Evolutionary conservation across 2,888 invertebrate genomes (phyloP), one percentile per base, ranked within the genome.

Genomic region (Lepidochrysops patricia): DNA sequence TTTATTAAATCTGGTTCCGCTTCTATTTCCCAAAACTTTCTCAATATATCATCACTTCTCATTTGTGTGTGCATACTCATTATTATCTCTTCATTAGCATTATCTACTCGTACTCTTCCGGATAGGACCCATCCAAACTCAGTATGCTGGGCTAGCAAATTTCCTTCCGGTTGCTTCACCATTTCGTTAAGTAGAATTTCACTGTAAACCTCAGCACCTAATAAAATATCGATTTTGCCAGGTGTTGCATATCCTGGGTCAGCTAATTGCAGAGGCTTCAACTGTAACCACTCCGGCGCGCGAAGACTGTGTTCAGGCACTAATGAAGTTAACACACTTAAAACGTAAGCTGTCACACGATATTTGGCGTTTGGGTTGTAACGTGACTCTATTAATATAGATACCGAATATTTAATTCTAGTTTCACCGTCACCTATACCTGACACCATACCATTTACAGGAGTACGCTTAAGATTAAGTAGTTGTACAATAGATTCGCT

Each of bases 201-300:
- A 12, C 62, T 29, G 48, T 66, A 65, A 1, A 62, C 60, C 2
- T 67, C 66, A 2, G 57, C 68, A 34, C 68, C 68, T 2, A 68
- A 48, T 5, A 70, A 4, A 1, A 70, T 57, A 27, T 68, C 63
- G 6, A 70, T 66, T n/a, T 54, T 61, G 19, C 60, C 57, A n/a
- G 70, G 67, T 58, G 61, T 34, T 49, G 9, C 13, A 32, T 57
- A 68, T 7, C 37, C 27, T 19, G 68, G 65, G 60, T 68, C 68
- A 1, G 67, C 70, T 43, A 69, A 35, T 6, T 57, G 29, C 9
- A 69, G 19, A 1, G 60, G 25, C 4, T 61, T 12, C 0, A 67
- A 6, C 4, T 63, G 64, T 43, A 25, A 6, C 70, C 67, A 69
- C 27, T 67, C 43, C 2, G 43, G 15, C 6, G 34, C 34, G 0